phyloP scores from a whole-genome alignment of 37 sponge, comb jelly and placozoan genomes.

The Haliclona indistincta region DNA sequence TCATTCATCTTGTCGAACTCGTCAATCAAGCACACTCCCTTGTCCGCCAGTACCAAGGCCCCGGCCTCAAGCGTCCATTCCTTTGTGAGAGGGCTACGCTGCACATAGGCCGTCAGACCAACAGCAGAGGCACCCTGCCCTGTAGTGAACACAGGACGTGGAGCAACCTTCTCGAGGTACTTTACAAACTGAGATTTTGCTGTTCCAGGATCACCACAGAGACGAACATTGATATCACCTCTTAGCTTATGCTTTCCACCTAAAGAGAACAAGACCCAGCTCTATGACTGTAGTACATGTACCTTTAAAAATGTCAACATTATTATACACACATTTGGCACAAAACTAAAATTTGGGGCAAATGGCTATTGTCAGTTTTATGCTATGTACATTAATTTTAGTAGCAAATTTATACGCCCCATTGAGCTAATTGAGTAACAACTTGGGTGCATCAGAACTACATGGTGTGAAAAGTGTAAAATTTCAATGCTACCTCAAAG shows the following conservation, averaged over 20 bases:
- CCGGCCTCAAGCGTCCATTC: constrained; percentile 99
- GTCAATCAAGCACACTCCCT: constrained; percentile 98
- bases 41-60: constrained; percentile 97
- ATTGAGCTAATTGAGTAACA: no score
- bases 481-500: no score
- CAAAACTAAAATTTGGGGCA: no score
- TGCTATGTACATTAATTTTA: no score
- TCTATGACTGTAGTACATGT: no score
- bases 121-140: constrained; percentile 99
- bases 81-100: constrained; percentile 94
- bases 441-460: no score
- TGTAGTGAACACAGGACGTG: constrained; percentile 95
- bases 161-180: constrained; percentile 98
- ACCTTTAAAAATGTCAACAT: no score
- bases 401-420: no score
- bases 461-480: no score
- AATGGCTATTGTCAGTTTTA: no score
- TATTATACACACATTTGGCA: no score
- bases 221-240: constrained; percentile 96
- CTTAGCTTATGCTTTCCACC: constrained; percentile 95
- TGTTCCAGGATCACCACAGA: constrained; percentile 99
- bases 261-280: no score
- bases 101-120: constrained; percentile 97
- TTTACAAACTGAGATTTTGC: constrained; percentile 99
- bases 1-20: constrained; percentile 99